These are phyloP conservation scores for Agriotes lineatus DNA, from an alignment of 2,888 invertebrate genomes.

Conservation along the genomic window DNA sequence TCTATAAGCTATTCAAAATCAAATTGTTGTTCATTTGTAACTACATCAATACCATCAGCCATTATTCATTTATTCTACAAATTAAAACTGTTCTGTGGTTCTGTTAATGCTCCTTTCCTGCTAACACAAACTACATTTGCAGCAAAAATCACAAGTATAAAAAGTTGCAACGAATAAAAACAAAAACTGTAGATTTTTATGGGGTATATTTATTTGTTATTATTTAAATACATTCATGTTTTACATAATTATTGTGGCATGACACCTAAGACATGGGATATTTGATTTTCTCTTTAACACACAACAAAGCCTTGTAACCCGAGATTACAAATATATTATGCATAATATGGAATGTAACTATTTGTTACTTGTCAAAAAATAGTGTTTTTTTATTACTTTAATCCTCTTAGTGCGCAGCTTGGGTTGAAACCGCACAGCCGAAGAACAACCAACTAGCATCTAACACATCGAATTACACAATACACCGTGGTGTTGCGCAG, in stretches of 20 bases:
- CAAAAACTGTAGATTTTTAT: constrained; percentile 16
- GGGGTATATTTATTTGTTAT: constrained; percentile 41
- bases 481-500: constrained; percentile 13
- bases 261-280: constrained; percentile 65
- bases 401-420: constrained; percentile 36
- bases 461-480: constrained; percentile 30
- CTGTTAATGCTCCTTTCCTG: too few relatives aligned
- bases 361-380: constrained; percentile 63
- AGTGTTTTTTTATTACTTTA: constrained; percentile 56
- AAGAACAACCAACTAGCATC: constrained; percentile 43
- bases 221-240: constrained; percentile 64
- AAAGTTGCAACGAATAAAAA: not conserved
- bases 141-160: too few relatives aligned
- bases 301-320: constrained; percentile 62
- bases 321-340: constrained; percentile 59
- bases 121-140: too few relatives aligned
- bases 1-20: too few relatives aligned
- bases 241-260: constrained; percentile 66
- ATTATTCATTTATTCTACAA: too few relatives aligned
- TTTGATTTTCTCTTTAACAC: constrained; percentile 64
- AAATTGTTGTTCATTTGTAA: too few relatives aligned
- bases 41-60: too few relatives aligned
- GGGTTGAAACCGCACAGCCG: constrained; percentile 38
- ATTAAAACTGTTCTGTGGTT: too few relatives aligned
- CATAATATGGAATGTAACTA: constrained; percentile 61